These are phyloP conservation scores for Melipona bicolor DNA, from an alignment of 2,888 invertebrate species.

Conservation along the genomic window DNA sequence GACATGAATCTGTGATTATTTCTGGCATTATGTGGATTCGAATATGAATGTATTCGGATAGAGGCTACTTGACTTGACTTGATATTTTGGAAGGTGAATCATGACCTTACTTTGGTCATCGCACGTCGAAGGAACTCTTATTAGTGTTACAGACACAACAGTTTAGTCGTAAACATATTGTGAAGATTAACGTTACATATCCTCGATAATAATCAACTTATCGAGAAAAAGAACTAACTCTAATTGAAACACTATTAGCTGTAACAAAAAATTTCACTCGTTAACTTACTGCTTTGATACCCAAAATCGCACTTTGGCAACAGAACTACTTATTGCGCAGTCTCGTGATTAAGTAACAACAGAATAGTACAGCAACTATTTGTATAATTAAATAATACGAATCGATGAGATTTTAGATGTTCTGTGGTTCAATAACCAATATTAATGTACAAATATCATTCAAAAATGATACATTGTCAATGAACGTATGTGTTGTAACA, in stretches of 20 bases:
- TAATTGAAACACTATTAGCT: constrained; percentile 8
- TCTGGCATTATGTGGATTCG: neutral
- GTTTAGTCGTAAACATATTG: constrained; percentile 39
- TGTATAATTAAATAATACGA: constrained; percentile 54
- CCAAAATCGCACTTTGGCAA: constrained; percentile 30
- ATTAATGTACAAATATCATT: constrained; percentile 56
- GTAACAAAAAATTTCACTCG: constrained; percentile 37
- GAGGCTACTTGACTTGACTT: neutral
- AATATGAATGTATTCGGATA: neutral
- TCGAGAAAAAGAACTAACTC: constrained; percentile 2
- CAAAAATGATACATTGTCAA: constrained; percentile 64
- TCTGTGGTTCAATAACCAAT: constrained; percentile 43
- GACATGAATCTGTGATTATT: neutral
- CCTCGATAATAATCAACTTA: constrained; percentile 17
- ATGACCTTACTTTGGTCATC: neutral
- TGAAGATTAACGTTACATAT: constrained; percentile 36
- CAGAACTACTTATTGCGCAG: constrained; percentile 3
- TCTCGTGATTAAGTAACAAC: constrained; percentile 26
- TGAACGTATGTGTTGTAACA: constrained; percentile 43
- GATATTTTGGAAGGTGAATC: neutral
- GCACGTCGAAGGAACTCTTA: neutral
- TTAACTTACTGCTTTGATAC: constrained; percentile 28
- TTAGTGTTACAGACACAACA: neutral
- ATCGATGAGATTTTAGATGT: constrained; percentile 45
- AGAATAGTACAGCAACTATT: constrained; percentile 44